phyloP scores from a whole-genome alignment of 1,140 invertebrate genomes.

The Liolophura sinensis region DNA sequence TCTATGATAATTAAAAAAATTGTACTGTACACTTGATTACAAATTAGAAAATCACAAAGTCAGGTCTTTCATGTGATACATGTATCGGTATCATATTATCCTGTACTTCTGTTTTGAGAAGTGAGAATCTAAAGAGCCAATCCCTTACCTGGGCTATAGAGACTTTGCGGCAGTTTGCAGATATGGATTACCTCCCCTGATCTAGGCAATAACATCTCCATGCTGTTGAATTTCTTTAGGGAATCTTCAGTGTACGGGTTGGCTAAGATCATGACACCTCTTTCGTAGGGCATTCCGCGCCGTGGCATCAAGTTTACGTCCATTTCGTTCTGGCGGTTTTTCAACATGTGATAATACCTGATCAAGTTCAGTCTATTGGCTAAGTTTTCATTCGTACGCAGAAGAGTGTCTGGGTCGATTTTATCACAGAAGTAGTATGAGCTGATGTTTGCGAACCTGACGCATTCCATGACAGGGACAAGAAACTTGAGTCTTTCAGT shows the following conservation, averaged over 20 bases:
- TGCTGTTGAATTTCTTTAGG: constrained; percentile 51
- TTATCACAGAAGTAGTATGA: constrained; percentile 67
- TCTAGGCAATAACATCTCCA: constrained; percentile 49
- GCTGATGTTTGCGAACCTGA: constrained; percentile 64
- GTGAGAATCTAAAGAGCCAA: background rate
- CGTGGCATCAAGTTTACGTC: constrained; percentile 54
- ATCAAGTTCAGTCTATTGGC: constrained; percentile 35
- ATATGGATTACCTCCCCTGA: constrained; percentile 47
- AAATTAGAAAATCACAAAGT: no score
- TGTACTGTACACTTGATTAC: no score
- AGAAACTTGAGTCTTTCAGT: constrained; percentile 33
- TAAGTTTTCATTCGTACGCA: constrained; percentile 41
- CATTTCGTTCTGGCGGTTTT: constrained; percentile 51
- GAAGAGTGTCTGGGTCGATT: constrained; percentile 58
- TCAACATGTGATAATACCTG: constrained; percentile 50
- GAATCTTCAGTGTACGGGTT: constrained; percentile 54
- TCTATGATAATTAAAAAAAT: no score
- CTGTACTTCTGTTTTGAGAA: background rate
- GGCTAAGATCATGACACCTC: constrained; percentile 53
- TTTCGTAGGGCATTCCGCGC: constrained; percentile 48
- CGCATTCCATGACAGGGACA: constrained; percentile 62
- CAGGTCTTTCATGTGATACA: background rate
- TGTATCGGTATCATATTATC: background rate
- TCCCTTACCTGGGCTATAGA: constrained; percentile 51
- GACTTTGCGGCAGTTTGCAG: constrained; percentile 53